Evolutionary conservation across 2,113 vertebrate genomes (phyloP).

Genomic region (Bothrops jararaca): DNA sequence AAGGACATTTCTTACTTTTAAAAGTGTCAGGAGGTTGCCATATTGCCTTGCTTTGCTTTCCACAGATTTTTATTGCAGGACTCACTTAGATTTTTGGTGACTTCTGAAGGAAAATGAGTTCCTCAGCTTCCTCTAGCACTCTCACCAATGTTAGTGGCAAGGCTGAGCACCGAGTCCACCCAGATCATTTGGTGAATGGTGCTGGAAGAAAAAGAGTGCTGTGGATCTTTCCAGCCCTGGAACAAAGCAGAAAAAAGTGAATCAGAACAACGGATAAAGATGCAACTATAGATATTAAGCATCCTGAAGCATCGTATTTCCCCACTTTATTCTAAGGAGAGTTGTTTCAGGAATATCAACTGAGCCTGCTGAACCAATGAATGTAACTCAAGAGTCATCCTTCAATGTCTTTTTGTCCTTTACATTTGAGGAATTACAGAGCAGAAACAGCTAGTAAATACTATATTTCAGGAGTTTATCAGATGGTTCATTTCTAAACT

Average conservation of each 20-base stretch:
- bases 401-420: not conserved
- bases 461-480: not conserved
- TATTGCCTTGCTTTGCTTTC: not conserved
- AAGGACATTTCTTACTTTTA: not conserved
- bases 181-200: not conserved
- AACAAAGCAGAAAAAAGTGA: slow-evolving; percentile 17
- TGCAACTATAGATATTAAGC: slow-evolving; percentile 35
- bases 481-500: not conserved
- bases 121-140: not conserved
- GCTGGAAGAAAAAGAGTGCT: not conserved
- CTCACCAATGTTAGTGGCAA: not conserved
- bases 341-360: not conserved
- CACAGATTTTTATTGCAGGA: not conserved
- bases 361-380: slow-evolving; percentile 5
- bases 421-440: not conserved
- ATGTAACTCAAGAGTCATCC: not conserved
- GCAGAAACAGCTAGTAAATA: not conserved
- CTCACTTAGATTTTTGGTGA: not conserved
- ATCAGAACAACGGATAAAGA: slow-evolving; percentile 35
- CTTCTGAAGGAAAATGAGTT: not conserved
- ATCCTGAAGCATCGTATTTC: slow-evolving; percentile 30
- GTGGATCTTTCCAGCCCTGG: slow-evolving; percentile 7
- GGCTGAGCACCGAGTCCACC: too few species aligned
- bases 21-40: not conserved
- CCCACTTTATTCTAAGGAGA: not conserved